phyloP scores from a whole-genome alignment of 1,140 invertebrate species.

The Cryptotermes secundus region DNA sequence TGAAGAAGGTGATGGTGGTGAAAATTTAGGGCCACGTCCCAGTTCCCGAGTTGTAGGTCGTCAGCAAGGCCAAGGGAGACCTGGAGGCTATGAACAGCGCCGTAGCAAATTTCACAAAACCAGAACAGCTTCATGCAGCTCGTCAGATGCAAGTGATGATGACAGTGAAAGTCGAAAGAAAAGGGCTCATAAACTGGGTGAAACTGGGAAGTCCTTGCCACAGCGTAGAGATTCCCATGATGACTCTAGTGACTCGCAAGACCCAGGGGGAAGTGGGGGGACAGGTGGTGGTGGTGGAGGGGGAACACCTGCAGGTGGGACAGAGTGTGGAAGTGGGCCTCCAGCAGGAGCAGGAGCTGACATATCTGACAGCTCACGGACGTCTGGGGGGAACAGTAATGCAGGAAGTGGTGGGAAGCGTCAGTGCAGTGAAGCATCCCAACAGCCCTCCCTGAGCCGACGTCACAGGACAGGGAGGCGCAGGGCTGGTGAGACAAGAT shows the following conservation, averaged over 20 bases:
- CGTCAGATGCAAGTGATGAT: slow-evolving; percentile 88
- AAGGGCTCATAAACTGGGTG: slow-evolving; percentile 65
- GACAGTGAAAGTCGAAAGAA: slow-evolving; percentile 82
- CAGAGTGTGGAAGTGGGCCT: slow-evolving; percentile 35
- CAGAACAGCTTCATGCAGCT: slow-evolving; percentile 82
- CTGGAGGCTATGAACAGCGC: slow-evolving; percentile 58
- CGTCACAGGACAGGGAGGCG: slow-evolving; percentile 57
- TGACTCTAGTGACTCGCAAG: slow-evolving; percentile 74
- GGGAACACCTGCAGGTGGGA: slow-evolving; percentile 33
- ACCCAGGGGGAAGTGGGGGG: slow-evolving; percentile 57
- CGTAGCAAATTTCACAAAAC: slow-evolving; percentile 72
- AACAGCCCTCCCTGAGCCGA: slow-evolving; percentile 41
- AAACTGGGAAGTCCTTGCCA: slow-evolving; percentile 55
- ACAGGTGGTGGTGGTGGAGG: slow-evolving; percentile 43
- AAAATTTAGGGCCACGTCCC: slow-evolving; percentile 37
- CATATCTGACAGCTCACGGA: slow-evolving; percentile 30
- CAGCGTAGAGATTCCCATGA: slow-evolving; percentile 71
- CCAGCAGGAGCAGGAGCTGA: slow-evolving; percentile 22
- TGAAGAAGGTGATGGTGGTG: slow-evolving; percentile 60
- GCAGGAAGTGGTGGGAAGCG: slow-evolving; percentile 41
- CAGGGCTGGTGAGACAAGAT: slow-evolving; percentile 62
- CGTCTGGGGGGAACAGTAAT: slow-evolving; percentile 32
- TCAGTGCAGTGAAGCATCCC: slow-evolving; percentile 30
- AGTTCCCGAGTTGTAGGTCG: slow-evolving; percentile 38
- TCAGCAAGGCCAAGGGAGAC: slow-evolving; percentile 44